Evolutionary conservation across 2,888 invertebrate genomes (phyloP), one percentile per base, ranked within the genome.

Genomic region (Sipha maydis): DNA sequence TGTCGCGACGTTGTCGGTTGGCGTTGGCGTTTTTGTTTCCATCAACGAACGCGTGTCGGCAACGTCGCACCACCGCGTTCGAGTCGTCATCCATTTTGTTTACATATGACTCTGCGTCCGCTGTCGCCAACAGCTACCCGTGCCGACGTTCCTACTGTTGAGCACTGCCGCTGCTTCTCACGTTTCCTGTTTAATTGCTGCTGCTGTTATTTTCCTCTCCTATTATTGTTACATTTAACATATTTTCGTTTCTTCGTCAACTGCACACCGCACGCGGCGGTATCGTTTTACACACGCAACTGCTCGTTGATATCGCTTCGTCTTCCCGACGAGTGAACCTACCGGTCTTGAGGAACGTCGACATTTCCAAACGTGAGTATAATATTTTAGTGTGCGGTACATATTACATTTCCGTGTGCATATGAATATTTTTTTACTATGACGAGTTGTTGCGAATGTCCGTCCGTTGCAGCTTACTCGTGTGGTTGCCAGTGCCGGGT

Each of bases 81-180:
- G 69, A 69, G 69, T 56, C 80, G 88, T 73, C 88, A 88, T 82
- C 88, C 88, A 88, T 88, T 88, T 88, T 88, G 88, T 88, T 88
- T 82, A 88, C 48, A 61, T 48, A 69, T 28, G 69, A 14, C n/a
- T 69, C 28, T 11, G 69, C 25, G n/a, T 8, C 69, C 69, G 69
- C 28, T 3, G 11, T 11, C n/a, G n/a, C 25, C 28, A 3, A 25
- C n/a, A 11, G 28, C 69, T 28, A 25, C 11, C 69, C 11, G 69
- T n/a, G 28, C 3, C 69, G 69, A 69, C 69, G 69, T 11, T 69
- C 69, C 17, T n/a, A 21, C n/a, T 4, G 9, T 1, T n/a, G 69
- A 11, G 3, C n/a, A 28, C 69, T 28, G 11, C 21, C 69, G 28
- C 69, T 3, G 69, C 69, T 8, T 11, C 28, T 11, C 25, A 28